Conservation (phyloP, 2,797 vertebrate genomes). For the Sebastes nivosus region DNA sequence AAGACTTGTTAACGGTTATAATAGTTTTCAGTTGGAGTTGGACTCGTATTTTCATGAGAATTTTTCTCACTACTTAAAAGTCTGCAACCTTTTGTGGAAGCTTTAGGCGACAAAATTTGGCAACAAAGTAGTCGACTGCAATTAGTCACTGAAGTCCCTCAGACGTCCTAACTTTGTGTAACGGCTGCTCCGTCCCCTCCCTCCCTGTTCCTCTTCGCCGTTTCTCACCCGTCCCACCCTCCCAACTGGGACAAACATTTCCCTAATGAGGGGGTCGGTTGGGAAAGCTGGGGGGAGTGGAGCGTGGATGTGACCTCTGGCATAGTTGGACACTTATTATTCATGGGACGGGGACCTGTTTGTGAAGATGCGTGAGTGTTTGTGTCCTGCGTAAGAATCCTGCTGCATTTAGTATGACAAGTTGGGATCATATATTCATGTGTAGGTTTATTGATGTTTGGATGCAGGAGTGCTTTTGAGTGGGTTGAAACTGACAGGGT, state of each 20-base stretch:
- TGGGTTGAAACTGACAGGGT: conserved; percentile 1
- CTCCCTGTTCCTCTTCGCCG: conserved; percentile 19
- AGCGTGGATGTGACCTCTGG: conserved; percentile 91
- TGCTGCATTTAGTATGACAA: not conserved
- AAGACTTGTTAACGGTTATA: conserved; percentile 40
- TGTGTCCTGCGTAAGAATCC: not conserved
- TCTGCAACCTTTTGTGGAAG: conserved; percentile 41
- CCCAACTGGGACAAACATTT: conserved; percentile 90
- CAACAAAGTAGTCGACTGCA: conserved; percentile 37
- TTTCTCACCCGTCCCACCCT: conserved; percentile 69
- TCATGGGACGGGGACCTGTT: conserved; percentile 78
- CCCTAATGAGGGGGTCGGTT: conserved; percentile 90
- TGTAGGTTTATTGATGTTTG: conserved; percentile 21
- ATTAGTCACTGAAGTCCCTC: conserved; percentile 53
- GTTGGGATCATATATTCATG: not conserved
- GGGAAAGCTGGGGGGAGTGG: conserved; percentile 90
- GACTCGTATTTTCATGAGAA: conserved; percentile 39
- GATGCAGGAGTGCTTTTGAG: conserved; percentile 18
- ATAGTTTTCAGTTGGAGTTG: conserved; percentile 5
- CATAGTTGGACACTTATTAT: conserved; percentile 90
- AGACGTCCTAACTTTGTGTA: conserved; percentile 37
- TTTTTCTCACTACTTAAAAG: conserved; percentile 26
- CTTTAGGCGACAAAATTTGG: conserved; percentile 44
- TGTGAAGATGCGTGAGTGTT: conserved; percentile 18
- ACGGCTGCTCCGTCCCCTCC: conserved; percentile 10